Base-by-base conservation (phyloP, 2,888 invertebrate genomes). In the Achlya flavicornis region DNA sequence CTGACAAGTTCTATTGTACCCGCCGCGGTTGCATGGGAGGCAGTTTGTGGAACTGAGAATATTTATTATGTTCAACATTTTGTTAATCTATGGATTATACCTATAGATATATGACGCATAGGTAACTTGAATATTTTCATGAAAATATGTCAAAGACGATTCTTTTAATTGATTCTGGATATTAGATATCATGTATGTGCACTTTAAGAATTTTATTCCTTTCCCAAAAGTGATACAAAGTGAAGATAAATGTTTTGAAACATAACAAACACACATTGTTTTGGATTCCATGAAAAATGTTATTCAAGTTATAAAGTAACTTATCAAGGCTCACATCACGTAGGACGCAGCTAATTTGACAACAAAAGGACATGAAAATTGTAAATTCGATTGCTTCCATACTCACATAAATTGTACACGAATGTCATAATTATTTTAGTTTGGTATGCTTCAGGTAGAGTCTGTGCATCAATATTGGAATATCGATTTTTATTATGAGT, bases 1-100 rank as follows among this genome's bases (percentile, higher is more conserved):
- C 92, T 90, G 94, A 93, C 93, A 84, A 81, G 80, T 85, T 86
- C 91, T 91, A 91, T 92, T 92, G 92, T 92, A 73, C 60, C 76
- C 75, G 76, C 76, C 67, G 74, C 79, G 77, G 80, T 82, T 82
- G 38, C 38, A 10, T 38, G 79, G 77, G 79, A 78, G 77, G 76
- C 80, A 73, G 67, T 66, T 71, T 78, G 69, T 67, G 64, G 61
- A 62, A 72, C 76, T 74, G 71, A 64, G 77, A 76, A 73, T 76
- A 81, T 85, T 83, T 84, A 81, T 84, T 81, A 76, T 78, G 76
- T 68, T 69, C 71, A 75, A 69, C 72, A 78, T 74, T 69, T 67
- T 66, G 58, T 65, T 68, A 64, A 65, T 26, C 26, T 26, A 26
- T 26, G 2, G 26, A 26, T 26, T 66, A 67, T 68, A 70, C 62